phyloP scores from a whole-genome alignment of 2,113 vertebrate species.

The Leptodactylus fuscus region DNA sequence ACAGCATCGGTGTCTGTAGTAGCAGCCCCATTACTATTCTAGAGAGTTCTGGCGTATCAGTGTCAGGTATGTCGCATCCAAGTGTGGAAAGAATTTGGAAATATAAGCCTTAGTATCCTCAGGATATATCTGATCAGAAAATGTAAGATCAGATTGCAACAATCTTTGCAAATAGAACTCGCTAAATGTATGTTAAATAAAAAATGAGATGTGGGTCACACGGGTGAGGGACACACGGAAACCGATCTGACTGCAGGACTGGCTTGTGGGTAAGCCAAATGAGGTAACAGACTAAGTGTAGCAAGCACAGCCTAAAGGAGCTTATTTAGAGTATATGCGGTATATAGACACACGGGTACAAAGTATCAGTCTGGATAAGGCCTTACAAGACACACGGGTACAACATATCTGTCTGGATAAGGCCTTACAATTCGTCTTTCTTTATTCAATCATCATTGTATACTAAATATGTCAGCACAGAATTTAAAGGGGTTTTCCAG shows the following conservation, averaged over 20 bases:
- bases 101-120: neutral
- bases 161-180: neutral
- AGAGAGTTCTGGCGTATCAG: constrained; percentile 1
- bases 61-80: constrained; percentile 9
- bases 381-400: no score
- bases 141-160: constrained; percentile 12
- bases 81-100: constrained; percentile 4
- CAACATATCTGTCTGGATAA: no score
- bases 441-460: no score
- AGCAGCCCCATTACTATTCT: neutral
- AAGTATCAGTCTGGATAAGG: no score
- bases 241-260: constrained; percentile 3
- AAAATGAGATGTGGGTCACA: constrained; percentile 20
- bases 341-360: no score
- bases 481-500: no score
- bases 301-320: neutral
- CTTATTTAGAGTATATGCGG: no score
- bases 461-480: no score
- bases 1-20: neutral
- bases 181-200: constrained; percentile 19
- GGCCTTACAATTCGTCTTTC: no score
- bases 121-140: constrained; percentile 9
- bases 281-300: constrained; percentile 1
- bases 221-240: neutral
- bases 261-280: neutral